Evolutionary conservation across 2,113 vertebrate species (phyloP), one percentile per base, ranked within the genome.

Genomic region (Chionis minor): DNA sequence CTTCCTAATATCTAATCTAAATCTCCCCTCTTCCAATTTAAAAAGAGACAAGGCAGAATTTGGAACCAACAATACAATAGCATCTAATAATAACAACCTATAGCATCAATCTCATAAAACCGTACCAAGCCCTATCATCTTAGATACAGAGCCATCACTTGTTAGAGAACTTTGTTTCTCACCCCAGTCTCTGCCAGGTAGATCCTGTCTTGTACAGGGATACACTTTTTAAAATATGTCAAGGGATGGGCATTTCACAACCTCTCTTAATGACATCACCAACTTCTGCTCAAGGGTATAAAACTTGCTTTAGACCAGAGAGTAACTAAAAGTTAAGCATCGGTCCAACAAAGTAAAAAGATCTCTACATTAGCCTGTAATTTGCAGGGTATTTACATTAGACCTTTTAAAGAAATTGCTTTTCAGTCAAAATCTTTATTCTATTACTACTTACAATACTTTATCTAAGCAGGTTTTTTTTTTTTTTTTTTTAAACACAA

Each of bases 51-150:
- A 44, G 30, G 9, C 40, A 74, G 21, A 82, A 59, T 79, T 90
- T 82, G 28, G 30, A 77, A 44, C 10, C 6, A 21, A 1, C 19
- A 27, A 3, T 6, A 23, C 23, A 44, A 12, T 1, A 72, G 3
- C 10, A 55, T 38, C 28, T 44, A 55, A 27, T 38, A 80, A 51
- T 16, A 67, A 33, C 9, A 67, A 35, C 9, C 12, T 40, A 7
- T 17, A 56, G 66, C 19, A 67, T 35, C 40, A 32, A 8, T 38
- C 61, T 74, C 18, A 47, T 23, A 35, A 62, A 14, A 14, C 6
- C n/a, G 42, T 0, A 0, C 14, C 45, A 49, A 91, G 5, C 14
- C 18, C 5, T 54, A 6, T 10, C 9, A 30, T 16, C n/a, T 79
- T 32, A 62, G 20, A 49, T 62, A 33, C 10, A 45, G 27, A 78